Base-by-base conservation (phyloP, 2,113 vertebrate species). In the Mustela lutreola region DNA sequence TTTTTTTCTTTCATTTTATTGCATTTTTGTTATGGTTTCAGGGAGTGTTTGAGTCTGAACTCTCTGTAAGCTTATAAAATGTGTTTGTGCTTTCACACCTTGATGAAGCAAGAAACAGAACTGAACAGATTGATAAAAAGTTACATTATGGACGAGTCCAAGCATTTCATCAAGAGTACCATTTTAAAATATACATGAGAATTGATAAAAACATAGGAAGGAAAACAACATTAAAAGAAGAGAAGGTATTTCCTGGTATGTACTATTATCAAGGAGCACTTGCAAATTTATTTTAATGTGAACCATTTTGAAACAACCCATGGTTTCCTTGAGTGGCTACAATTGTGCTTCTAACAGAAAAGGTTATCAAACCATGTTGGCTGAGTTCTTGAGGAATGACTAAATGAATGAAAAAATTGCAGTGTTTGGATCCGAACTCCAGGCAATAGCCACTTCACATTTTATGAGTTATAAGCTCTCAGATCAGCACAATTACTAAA, bases 1-100 rank as follows among this genome's bases (percentile, higher is more conserved):
- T 70, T 60, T 87, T 71, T 63, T 22, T 18, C 36, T 88, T 91
- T 89, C 21, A 31, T 85, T 89, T 96, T 86, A 86, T 90, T 92
- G 58, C 50, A 39, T 53, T 94, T 93, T 88, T 97, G 19, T 50
- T 90, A 28, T 22, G 62, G 39, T 88, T 97, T 96, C 48, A 60
- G 67, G 31, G 15, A 91, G 10, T 42, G 10, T 88, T 91, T 93
- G 15, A 0, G 36, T 87, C 78, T 92, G 62, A 94, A 80, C 12
- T 90, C 12, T 58, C 15, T 39, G 21, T 48, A 80, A 84, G 18
- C 67, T 83, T 42, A 39, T 65, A 91, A 71, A 80, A 92, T 81
- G 15, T 63, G 5, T 78, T 62, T 93, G 24, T 24, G 1, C 19
- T 89, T 91, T 95, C 73, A 92, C 11, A 86, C 11, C 14, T 2